These are phyloP conservation scores for Neoseiulus cucumeris DNA, from an alignment of 1,140 invertebrate genomes.

Conservation along the genomic window DNA sequence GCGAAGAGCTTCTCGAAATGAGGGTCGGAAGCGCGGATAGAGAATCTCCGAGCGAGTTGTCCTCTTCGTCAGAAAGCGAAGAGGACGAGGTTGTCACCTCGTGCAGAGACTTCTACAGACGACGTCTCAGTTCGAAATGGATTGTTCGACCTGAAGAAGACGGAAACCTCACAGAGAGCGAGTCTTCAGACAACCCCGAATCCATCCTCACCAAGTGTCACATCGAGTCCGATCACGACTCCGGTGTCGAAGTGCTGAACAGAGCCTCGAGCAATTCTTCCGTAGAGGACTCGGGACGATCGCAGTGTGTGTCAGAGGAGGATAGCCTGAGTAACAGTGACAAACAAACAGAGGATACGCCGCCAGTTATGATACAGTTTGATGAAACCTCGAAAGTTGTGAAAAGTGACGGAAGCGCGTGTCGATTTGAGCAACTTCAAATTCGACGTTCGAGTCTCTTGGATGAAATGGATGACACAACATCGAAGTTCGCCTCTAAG, in stretches of 20 bases:
- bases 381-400: neutral
- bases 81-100: constrained; percentile 2
- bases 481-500: constrained; percentile 5
- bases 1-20: neutral
- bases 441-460: neutral
- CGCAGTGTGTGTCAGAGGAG: neutral
- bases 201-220: neutral
- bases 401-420: neutral
- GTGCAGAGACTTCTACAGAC: constrained; percentile 3
- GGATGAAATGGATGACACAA: neutral
- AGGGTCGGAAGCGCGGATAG: neutral
- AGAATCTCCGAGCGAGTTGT: neutral
- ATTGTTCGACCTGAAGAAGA: neutral
- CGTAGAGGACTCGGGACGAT: neutral
- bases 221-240: constrained; percentile 6
- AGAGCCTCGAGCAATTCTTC: neutral
- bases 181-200: neutral
- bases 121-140: constrained; percentile 1
- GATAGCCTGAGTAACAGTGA: neutral
- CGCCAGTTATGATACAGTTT: neutral
- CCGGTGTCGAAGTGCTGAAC: constrained; percentile 1
- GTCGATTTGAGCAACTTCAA: neutral
- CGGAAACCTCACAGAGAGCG: neutral
- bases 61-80: constrained; percentile 2
- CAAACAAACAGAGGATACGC: neutral